Conservation (phyloP, 2,113 vertebrate species). For the Oreocharis arfaki region DNA sequence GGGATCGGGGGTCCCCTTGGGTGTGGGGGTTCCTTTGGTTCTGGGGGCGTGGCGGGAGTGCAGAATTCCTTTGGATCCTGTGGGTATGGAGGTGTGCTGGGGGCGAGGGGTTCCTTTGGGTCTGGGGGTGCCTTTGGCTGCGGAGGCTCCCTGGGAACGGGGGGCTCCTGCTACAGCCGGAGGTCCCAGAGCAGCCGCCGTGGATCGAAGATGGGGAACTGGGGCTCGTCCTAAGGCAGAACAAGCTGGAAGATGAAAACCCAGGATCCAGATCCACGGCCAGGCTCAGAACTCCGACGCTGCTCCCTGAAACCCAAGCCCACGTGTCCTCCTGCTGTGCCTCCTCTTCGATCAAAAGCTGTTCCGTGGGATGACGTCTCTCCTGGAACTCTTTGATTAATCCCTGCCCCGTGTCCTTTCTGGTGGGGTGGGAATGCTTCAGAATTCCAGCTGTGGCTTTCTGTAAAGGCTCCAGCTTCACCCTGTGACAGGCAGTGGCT, state of each 20-base stretch:
- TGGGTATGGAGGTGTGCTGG: fast-evolving
- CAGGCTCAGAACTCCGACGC: neutral
- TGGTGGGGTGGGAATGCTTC: neutral
- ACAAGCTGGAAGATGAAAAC: fast-evolving
- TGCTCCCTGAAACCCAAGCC: neutral
- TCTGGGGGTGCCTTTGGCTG: neutral
- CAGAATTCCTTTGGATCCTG: neutral
- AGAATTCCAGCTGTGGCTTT: neutral
- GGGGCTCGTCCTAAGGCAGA: neutral
- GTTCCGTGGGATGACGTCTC: fast-evolving
- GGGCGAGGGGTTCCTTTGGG: fast-evolving
- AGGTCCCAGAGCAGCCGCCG: neutral
- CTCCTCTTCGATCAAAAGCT: neutral
- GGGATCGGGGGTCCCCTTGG: neutral
- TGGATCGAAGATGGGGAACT: neutral
- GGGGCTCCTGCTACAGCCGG: neutral
- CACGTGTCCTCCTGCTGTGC: neutral
- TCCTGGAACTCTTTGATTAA: neutral
- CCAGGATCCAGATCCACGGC: fast-evolving
- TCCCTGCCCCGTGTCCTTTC: neutral
- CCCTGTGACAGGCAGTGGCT: neutral
- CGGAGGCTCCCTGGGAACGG: fast-evolving
- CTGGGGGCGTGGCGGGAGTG: neutral
- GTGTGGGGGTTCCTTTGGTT: fast-evolving
- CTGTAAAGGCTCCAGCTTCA: neutral